These are phyloP conservation scores for Temnothorax unifasciatus DNA, from an alignment of 2,888 invertebrate species.

Conservation along the genomic window DNA sequence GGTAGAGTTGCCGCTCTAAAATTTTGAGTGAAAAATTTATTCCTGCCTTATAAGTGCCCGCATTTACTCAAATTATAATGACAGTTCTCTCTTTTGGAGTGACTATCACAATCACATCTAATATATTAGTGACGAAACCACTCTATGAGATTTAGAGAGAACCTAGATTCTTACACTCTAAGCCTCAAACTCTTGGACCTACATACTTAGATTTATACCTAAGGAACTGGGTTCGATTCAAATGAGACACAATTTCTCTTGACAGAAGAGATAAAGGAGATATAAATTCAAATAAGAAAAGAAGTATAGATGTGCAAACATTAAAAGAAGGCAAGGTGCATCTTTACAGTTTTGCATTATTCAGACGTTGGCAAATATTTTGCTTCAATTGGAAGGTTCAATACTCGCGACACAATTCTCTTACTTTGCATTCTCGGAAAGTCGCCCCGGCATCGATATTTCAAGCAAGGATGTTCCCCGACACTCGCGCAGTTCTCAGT, in stretches of 20 bases:
- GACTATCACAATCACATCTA: no score
- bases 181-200: background rate
- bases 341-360: conserved; percentile 31
- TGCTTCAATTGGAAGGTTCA: conserved; percentile 49
- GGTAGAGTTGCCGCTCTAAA: no score
- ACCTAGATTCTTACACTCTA: background rate
- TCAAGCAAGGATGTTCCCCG: conserved; percentile 21
- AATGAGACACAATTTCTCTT: background rate
- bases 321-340: conserved; percentile 17
- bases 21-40: no score
- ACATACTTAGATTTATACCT: background rate
- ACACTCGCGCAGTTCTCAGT: conserved; percentile 24
- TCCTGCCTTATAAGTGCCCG: no score
- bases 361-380: conserved; percentile 48
- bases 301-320: conserved; percentile 34
- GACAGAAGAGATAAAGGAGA: background rate
- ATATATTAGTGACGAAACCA: no score
- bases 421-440: conserved; percentile 48
- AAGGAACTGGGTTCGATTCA: background rate
- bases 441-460: conserved; percentile 36
- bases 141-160: no score
- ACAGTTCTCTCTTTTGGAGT: no score
- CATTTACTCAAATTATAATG: no score
- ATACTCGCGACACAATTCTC: conserved; percentile 54
- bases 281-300: conserved; percentile 11